These are phyloP conservation scores for Chelonoidis abingdonii DNA, from an alignment of 2,113 vertebrate species.

Conservation along the genomic window DNA sequence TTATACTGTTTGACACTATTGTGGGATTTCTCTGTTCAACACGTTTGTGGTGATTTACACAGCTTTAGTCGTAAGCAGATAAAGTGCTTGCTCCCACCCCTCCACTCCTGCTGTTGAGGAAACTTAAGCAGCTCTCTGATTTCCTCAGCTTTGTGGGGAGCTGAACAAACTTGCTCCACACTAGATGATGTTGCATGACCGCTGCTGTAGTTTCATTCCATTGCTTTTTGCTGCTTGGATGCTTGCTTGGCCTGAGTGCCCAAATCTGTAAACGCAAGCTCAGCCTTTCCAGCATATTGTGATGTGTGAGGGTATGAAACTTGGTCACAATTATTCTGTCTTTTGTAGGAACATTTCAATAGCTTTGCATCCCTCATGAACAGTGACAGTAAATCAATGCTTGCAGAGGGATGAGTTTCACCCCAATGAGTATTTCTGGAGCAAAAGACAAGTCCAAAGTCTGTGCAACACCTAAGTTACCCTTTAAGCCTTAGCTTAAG, in stretches of 20 bases:
- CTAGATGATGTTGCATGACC: neutral
- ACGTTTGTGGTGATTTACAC: neutral
- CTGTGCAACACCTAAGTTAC: neutral
- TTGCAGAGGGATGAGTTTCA: neutral
- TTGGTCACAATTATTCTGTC: neutral
- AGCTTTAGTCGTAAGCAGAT: neutral
- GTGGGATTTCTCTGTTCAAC: neutral
- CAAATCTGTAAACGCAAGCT: neutral
- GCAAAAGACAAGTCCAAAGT: neutral
- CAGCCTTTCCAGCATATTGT: neutral
- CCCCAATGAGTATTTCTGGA: neutral
- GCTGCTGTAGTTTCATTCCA: neutral
- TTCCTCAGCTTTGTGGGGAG: neutral
- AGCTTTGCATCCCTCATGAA: accelerated
- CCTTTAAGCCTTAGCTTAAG: neutral
- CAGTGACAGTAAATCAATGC: accelerated
- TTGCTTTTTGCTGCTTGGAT: accelerated
- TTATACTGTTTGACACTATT: neutral
- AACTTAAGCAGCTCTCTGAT: neutral
- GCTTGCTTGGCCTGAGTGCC: neutral
- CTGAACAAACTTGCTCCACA: neutral
- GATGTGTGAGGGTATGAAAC: neutral
- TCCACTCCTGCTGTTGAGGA: neutral
- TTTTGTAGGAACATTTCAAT: neutral
- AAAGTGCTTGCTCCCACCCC: neutral